These are phyloP conservation scores for Burhinus bistriatus DNA, from an alignment of 2,113 vertebrate genomes.

Conservation along the genomic window DNA sequence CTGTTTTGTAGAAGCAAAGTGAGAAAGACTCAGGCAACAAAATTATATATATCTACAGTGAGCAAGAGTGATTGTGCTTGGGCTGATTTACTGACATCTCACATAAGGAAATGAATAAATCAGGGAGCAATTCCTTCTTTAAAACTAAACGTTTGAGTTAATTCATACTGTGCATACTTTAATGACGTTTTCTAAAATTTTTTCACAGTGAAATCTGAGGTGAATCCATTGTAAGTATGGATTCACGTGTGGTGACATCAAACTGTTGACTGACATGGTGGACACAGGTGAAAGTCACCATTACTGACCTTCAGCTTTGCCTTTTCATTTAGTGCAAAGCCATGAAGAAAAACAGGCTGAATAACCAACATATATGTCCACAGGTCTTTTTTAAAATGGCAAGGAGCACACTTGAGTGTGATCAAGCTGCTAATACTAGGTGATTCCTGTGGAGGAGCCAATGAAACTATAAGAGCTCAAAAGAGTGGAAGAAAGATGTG, in stretches of 20 bases:
- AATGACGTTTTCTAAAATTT: not conserved
- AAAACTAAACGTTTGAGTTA: not conserved
- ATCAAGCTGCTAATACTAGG: not conserved
- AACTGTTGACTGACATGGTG: rapidly evolving
- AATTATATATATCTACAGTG: rapidly evolving
- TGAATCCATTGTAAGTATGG: not conserved
- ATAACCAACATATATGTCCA: not conserved
- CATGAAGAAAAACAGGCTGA: not conserved
- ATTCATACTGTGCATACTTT: not conserved
- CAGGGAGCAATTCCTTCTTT: not conserved
- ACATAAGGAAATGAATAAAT: not conserved
- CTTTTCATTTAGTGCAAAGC: not conserved
- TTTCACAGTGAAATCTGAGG: not conserved
- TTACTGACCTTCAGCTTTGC: not conserved
- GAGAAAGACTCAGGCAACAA: not conserved
- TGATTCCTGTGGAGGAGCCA: not conserved
- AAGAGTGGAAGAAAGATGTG: not conserved
- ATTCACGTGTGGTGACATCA: not conserved
- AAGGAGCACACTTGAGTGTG: not conserved
- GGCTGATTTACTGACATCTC: not conserved
- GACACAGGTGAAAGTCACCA: not conserved
- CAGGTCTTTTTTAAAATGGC: not conserved
- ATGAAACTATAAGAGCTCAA: not conserved
- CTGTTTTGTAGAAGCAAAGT: not conserved
- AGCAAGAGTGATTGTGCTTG: not conserved